Base-by-base conservation (phyloP, 2,797 vertebrate genomes). In the Enteromius viviparus region DNA sequence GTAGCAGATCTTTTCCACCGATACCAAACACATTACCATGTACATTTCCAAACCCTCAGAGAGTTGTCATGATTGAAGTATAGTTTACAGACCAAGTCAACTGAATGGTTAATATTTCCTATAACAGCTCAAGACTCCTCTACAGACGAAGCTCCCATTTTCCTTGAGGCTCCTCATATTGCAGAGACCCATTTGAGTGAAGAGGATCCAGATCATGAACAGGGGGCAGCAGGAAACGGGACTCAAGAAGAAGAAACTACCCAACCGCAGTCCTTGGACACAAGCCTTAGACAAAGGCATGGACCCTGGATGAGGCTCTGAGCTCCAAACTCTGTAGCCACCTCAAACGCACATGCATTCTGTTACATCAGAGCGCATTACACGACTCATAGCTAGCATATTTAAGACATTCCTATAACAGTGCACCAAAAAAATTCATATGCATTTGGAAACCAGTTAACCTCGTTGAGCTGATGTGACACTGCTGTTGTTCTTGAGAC, bases 251-350 rank as follows among this genome's bases (percentile, higher is more conserved):
- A 87, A 53, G 87, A 68, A 60, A 62, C 68, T 53, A 51, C 58
- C 47, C 74, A 84, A 58, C 47, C 51, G 74, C 86, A 87, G 7
- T 81, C 76, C 19, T 75, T 72, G 5, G 92, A 93, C 80, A 84
- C 86, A 0, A 68, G 29, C 0, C 88, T 96, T 58, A 87, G 94
- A 11, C 95, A 95, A 87, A 94, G 95, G 91, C 89, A 89, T 2
- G 92, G 92, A 14, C 89, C 91, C 14, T 92, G 91, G 90, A 93
- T 93, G 91, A 93, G 91, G 76, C 91, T 92, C 83, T 95, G 86
- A 94, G 23, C 34, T 32, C 77, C 37, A 17, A 34, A 58, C 23
- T 45, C 74, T 81, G 42, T 42, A 21, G 78, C 3, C 10, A 40
- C 19, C 29, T 32, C 7, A 45, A 47, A 64, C 9, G 17, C 70